These are phyloP conservation scores for Camponotus floridanus DNA, from an alignment of 1,140 invertebrate genomes.

Conservation along the genomic window DNA sequence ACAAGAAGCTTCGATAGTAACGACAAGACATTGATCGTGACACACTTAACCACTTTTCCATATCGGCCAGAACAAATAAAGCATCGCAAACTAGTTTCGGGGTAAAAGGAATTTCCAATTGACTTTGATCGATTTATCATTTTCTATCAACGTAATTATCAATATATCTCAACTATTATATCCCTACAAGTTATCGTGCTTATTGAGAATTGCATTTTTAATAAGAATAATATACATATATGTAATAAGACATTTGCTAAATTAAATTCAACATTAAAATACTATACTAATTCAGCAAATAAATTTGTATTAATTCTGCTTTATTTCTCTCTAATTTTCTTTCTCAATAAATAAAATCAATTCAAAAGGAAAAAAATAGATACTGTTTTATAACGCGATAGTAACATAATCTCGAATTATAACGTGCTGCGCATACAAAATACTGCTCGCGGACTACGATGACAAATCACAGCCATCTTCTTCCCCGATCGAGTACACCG, in stretches of 20 bases:
- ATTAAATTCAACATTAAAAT: slow-evolving; percentile 17
- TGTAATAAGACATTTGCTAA: slow-evolving; percentile 34
- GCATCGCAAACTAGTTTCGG: slow-evolving; percentile 52
- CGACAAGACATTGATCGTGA: slow-evolving; percentile 55
- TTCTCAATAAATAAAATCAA: neutral
- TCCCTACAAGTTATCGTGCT: slow-evolving; percentile 53
- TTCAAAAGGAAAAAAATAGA: neutral
- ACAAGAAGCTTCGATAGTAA: slow-evolving; percentile 54
- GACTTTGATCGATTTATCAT: slow-evolving; percentile 77
- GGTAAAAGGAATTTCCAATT: slow-evolving; percentile 66
- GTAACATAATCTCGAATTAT: slow-evolving; percentile 30
- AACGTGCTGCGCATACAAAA: slow-evolving; percentile 30
- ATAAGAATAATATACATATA: neutral
- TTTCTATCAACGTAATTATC: slow-evolving; percentile 3
- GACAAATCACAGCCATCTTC: slow-evolving; percentile 42
- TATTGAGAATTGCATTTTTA: slow-evolving; percentile 19
- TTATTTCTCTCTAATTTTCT: neutral
- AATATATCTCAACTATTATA: slow-evolving; percentile 71
- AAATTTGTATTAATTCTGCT: neutral
- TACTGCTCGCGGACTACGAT: slow-evolving; percentile 32
- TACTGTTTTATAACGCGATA: neutral
- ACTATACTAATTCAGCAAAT: neutral
- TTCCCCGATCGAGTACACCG: slow-evolving; percentile 63
- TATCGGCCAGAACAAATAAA: slow-evolving; percentile 75
- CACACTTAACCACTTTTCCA: slow-evolving; percentile 64